Percentiles rank a stretch among this genome's conserved stretches.
Evolutionary conservation across 1,140 invertebrate genomes (phyloP).

Genomic region (Pteromalus puparum): DNA sequence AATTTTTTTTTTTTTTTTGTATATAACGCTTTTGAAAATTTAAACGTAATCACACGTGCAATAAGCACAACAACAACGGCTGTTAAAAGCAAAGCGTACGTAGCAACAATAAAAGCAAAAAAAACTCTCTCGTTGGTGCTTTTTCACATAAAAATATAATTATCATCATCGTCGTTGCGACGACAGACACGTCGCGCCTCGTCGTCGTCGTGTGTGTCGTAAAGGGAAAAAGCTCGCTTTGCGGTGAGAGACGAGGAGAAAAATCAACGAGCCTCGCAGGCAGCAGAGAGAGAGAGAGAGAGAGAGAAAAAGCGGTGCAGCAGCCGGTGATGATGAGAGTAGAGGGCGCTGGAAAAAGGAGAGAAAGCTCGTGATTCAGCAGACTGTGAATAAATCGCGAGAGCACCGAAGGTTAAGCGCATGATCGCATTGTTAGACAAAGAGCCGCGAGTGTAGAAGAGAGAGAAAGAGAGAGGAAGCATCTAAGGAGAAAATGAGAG

Average conservation of each 20-base stretch:
- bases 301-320: neutral
- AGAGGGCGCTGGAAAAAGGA: neutral
- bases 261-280: neutral
- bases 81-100: too few species aligned
- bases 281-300: neutral
- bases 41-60: too few species aligned
- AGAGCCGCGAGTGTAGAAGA: neutral
- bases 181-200: too few species aligned
- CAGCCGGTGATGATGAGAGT: neutral
- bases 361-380: slow-evolving; percentile 19
- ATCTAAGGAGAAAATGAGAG: neutral
- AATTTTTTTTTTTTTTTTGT: too few species aligned
- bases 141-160: neutral
- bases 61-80: too few species aligned
- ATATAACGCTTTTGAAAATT: too few species aligned
- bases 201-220: too few species aligned
- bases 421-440: slow-evolving; percentile 40
- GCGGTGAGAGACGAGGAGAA: neutral
- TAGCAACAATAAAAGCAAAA: too few species aligned
- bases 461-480: neutral
- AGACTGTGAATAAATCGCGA: slow-evolving; percentile 42
- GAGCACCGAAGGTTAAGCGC: slow-evolving; percentile 30
- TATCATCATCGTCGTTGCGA: neutral
- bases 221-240: neutral
- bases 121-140: neutral